Percentiles rank a stretch among this genome's conserved stretches.
Evolutionary conservation across 1,140 invertebrate species (phyloP).

Genomic region (Sycophaga agraensis): DNA sequence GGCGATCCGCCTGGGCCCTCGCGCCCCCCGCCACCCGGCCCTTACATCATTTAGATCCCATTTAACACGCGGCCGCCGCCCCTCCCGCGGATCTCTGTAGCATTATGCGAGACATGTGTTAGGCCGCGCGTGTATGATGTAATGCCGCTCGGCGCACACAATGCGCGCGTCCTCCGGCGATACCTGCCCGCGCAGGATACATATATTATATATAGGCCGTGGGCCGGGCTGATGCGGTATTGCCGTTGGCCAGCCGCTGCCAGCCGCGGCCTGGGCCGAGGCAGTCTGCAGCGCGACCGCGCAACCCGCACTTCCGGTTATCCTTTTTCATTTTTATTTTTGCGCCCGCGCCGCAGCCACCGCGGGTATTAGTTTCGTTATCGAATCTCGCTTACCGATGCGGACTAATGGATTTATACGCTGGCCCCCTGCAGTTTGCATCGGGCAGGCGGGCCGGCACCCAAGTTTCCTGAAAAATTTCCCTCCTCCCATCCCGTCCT

Average conservation of each 20-base stretch:
- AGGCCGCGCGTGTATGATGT: not conserved
- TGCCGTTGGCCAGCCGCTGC: too few relatives aligned
- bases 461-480: too few relatives aligned
- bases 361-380: not conserved
- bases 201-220: not conserved
- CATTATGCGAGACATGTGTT: conserved; percentile 18
- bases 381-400: conserved; percentile 4
- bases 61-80: conserved; percentile 3
- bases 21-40: not conserved
- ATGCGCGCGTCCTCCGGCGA: not conserved
- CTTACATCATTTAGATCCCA: conserved; percentile 20
- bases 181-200: not conserved
- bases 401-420: conserved; percentile 7
- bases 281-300: too few relatives aligned
- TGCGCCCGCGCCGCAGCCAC: too few relatives aligned
- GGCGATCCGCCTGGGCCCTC: not conserved
- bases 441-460: too few relatives aligned
- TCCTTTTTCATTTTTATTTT: not conserved
- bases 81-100: not conserved
- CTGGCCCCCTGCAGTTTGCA: too few relatives aligned
- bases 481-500: too few relatives aligned
- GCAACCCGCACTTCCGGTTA: not conserved
- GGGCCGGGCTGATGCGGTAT: too few relatives aligned
- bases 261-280: too few relatives aligned
- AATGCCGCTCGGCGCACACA: not conserved